Evolutionary conservation across 1,140 invertebrate species (phyloP).

Genomic region (Leptinotarsa defecta): DNA sequence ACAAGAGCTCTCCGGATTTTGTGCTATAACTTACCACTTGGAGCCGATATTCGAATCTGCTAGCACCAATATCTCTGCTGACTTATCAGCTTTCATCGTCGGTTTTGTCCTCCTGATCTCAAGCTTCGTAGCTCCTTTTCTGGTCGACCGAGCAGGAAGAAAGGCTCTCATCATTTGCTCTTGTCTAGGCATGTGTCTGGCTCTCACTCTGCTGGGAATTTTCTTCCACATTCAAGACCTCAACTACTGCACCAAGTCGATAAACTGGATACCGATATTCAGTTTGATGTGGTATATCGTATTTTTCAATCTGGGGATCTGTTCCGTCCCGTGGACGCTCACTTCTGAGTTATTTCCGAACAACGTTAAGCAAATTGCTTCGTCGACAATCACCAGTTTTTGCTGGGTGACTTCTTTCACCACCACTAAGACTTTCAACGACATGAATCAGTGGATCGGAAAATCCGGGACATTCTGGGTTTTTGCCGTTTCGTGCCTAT

Average conservation of each 20-base stretch:
- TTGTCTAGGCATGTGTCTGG: constrained; percentile 58
- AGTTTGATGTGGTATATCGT: constrained; percentile 70
- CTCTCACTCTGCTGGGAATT: constrained; percentile 45
- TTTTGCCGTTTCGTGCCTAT: constrained; percentile 68
- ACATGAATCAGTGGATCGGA: constrained; percentile 51
- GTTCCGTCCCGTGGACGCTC: constrained; percentile 72
- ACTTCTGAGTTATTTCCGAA: constrained; percentile 75
- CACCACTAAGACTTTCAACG: constrained; percentile 71
- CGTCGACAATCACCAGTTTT: constrained; percentile 68
- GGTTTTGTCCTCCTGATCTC: constrained; percentile 66
- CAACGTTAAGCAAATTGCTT: constrained; percentile 68
- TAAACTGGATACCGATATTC: constrained; percentile 66
- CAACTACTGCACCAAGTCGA: constrained; percentile 47
- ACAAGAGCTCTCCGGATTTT: constrained; percentile 79
- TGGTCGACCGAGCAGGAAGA: constrained; percentile 73
- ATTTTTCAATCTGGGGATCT: constrained; percentile 69
- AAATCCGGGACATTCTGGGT: constrained; percentile 72
- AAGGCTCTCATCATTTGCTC: constrained; percentile 69
- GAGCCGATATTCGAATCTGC: constrained; percentile 71
- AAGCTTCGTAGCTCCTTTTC: constrained; percentile 63
- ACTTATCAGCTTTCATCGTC: constrained; percentile 72
- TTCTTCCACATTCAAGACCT: constrained; percentile 51
- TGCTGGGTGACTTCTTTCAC: constrained; percentile 73
- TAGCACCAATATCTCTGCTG: constrained; percentile 61
- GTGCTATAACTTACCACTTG: constrained; percentile 80